phyloP scores from a whole-genome alignment of 2,888 invertebrate species.

The Melanotus villosus region DNA sequence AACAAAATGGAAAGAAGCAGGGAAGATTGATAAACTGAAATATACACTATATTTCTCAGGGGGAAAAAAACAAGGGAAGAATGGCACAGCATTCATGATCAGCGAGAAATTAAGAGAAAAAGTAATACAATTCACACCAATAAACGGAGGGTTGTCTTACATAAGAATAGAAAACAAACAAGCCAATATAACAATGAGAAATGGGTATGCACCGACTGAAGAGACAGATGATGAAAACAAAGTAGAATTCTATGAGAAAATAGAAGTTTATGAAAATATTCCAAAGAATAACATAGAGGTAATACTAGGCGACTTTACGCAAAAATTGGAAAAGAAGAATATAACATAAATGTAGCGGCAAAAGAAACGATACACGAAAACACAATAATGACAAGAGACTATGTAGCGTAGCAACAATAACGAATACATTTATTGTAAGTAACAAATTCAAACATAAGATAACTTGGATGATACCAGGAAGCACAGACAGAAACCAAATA shows the following conservation, averaged over 20 bases:
- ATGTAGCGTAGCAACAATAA: too few species aligned
- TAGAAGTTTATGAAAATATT: neutral
- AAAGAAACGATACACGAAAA: too few species aligned
- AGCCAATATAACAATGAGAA: neutral
- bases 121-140: neutral
- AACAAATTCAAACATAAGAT: too few species aligned
- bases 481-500: too few species aligned
- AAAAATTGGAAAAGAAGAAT: too few species aligned
- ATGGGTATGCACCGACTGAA: neutral
- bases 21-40: too few species aligned
- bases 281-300: neutral
- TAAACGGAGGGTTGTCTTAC: neutral
- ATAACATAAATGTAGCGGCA: too few species aligned
- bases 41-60: too few species aligned
- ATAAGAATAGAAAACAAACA: neutral
- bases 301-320: neutral
- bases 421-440: too few species aligned
- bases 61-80: neutral
- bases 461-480: too few species aligned
- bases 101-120: neutral
- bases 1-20: too few species aligned
- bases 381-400: too few species aligned
- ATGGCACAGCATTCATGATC: neutral
- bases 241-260: neutral
- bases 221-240: neutral